These are phyloP conservation scores for Euphydryas editha DNA, from an alignment of 2,888 invertebrate species.

Conservation along the genomic window DNA sequence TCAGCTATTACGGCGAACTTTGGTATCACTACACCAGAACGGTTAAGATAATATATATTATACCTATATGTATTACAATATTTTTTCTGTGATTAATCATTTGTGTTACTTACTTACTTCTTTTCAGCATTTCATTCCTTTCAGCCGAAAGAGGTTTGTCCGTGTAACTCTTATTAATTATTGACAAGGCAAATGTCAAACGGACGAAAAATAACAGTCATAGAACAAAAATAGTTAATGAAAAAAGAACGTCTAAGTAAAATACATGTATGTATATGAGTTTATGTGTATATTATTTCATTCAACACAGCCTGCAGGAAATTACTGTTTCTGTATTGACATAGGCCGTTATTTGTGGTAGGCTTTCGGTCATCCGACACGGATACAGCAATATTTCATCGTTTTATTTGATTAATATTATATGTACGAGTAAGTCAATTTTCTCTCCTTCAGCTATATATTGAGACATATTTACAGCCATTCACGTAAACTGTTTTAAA, in stretches of 20 bases:
- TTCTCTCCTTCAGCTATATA: background rate
- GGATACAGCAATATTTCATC: background rate
- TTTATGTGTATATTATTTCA: background rate
- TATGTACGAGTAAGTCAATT: background rate
- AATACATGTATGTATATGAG: background rate
- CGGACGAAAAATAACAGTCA: background rate
- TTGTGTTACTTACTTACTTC: too few relatives aligned
- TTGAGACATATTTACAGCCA: too few relatives aligned
- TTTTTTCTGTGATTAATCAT: too few relatives aligned
- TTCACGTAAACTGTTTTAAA: background rate
- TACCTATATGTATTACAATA: too few relatives aligned
- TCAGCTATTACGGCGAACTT: too few relatives aligned
- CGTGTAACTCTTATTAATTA: too few relatives aligned
- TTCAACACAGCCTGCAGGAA: background rate
- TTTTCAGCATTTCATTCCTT: too few relatives aligned
- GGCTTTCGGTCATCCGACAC: background rate
- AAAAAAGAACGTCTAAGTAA: background rate
- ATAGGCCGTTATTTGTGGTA: background rate
- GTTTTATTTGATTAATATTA: slow-evolving; percentile 4
- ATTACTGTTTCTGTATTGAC: slow-evolving; percentile 5
- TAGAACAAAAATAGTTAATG: background rate
- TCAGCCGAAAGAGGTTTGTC: too few relatives aligned
- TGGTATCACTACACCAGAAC: too few relatives aligned
- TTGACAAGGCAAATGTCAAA: too few relatives aligned
- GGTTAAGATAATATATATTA: too few relatives aligned